Evolutionary conservation across 2,888 invertebrate genomes (phyloP).

Genomic region (Melanostoma mellinum): DNA sequence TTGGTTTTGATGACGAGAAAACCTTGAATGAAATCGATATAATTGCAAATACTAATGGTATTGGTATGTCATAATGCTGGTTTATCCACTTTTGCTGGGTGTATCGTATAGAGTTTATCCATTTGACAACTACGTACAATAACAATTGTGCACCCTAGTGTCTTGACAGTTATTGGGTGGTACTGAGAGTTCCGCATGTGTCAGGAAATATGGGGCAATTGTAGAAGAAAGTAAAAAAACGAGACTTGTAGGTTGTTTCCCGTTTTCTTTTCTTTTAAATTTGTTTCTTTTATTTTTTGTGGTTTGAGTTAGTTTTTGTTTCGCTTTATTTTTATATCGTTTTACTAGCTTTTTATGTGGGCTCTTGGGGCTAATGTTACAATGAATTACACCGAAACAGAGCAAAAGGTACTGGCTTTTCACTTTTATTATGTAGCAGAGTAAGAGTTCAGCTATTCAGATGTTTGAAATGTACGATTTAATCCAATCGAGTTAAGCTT

Average conservation of each 20-base stretch:
- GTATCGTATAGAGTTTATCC: slow-evolving; percentile 24
- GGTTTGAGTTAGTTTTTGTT: not conserved
- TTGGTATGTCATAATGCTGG: slow-evolving; percentile 58
- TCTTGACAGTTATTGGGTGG: not conserved
- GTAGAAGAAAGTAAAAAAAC: slow-evolving; percentile 53
- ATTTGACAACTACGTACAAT: slow-evolving; percentile 33
- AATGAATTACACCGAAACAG: slow-evolving; percentile 36
- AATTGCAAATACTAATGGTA: slow-evolving; percentile 33
- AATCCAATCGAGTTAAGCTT: not conserved
- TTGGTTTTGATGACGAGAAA: slow-evolving; percentile 22
- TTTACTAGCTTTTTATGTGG: slow-evolving; percentile 25
- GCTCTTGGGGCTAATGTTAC: slow-evolving; percentile 27
- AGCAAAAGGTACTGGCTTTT: slow-evolving; percentile 28
- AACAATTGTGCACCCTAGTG: slow-evolving; percentile 10
- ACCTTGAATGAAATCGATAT: slow-evolving; percentile 68
- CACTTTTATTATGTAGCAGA: slow-evolving; percentile 33
- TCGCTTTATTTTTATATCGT: slow-evolving; percentile 11
- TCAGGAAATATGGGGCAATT: slow-evolving; percentile 65
- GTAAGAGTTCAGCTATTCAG: slow-evolving; percentile 16
- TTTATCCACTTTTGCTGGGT: slow-evolving; percentile 33
- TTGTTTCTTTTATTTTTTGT: not conserved
- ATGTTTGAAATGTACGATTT: not conserved
- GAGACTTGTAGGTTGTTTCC: slow-evolving; percentile 39
- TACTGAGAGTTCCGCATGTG: slow-evolving; percentile 47
- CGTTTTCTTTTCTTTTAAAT: slow-evolving; percentile 5